These are phyloP conservation scores for Drosophila kanekoi DNA, from an alignment of 2,888 invertebrate genomes.

Conservation along the genomic window DNA sequence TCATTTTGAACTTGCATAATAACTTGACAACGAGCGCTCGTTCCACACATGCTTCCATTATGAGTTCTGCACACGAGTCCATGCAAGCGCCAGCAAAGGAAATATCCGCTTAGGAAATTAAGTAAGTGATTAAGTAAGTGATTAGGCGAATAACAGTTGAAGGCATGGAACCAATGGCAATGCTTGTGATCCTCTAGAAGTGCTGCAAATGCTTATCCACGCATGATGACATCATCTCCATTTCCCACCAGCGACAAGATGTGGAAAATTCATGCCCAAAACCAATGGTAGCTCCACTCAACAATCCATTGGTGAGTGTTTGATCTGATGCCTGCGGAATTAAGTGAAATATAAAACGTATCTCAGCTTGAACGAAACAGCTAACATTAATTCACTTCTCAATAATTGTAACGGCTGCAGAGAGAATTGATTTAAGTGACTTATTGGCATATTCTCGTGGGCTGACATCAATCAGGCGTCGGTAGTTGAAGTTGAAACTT, in stretches of 20 bases:
- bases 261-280: too few relatives aligned
- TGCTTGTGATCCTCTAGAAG: conserved; percentile 84
- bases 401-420: too few relatives aligned
- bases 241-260: too few relatives aligned
- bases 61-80: conserved; percentile 64
- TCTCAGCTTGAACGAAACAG: conserved; percentile 75
- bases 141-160: conserved; percentile 85
- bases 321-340: conserved; percentile 87
- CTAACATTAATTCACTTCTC: conserved; percentile 19
- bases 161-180: conserved; percentile 88
- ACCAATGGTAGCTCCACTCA: conserved; percentile 87
- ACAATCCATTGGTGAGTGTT: conserved; percentile 87
- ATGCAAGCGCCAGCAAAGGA: conserved; percentile 86
- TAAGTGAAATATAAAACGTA: too few relatives aligned
- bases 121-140: too few relatives aligned
- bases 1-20: conserved; percentile 76
- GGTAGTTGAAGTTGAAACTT: too few relatives aligned
- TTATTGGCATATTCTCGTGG: too few relatives aligned
- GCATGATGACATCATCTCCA: conserved; percentile 87
- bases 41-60: conserved; percentile 83
- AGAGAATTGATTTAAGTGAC: too few relatives aligned
- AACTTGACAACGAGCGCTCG: conserved; percentile 80
- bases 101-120: conserved; percentile 87
- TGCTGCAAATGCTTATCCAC: conserved; percentile 87
- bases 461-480: too few relatives aligned